Base-by-base conservation (phyloP, 2,888 invertebrate species). In the Nymphalis polychloros region DNA sequence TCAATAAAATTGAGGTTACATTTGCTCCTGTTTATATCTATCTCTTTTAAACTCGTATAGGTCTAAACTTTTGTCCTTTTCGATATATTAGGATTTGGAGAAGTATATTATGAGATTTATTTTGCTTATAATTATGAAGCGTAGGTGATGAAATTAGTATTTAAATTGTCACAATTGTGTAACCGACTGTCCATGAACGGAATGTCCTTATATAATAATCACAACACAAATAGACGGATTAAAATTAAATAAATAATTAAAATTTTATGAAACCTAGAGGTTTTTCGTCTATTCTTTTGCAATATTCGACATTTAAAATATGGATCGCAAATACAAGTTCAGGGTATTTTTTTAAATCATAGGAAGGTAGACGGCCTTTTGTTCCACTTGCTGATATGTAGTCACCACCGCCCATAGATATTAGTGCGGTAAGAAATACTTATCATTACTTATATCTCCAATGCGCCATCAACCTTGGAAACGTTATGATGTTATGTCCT, bases 1-100 rank as follows among this genome's bases (percentile, higher is more conserved):
- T 57, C 61, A 61, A 67, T 69, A 69, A 71, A 71, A 62, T 63
- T 69, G 69, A 67, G 50, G 66, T 66, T 64, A 57, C 49, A 57
- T 61, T 69, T 66, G 59, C 62, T 66, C 63, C 57, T 66, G 62
- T 63, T 69, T 66, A 53, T 63, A 53, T 50, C 6, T 55, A 55
- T 55, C 55, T 35, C 31, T 31, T 55, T 55, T 10, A 31, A 31
- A 55, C 31, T 8, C n/a, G n/a, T 55, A 31, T 1, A 27, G 17
- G 8, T n/a, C 3, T 8, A 35, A 31, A 31, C 31, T 17, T 55
- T 31, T 35, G n/a, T 55, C 31, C 31, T n/a, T 55, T 55, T 55
- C n/a, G 4, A 19, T 31, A 41, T n/a, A 31, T 55, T n/a, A 55
- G 55, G 55, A 31, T 55, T 55, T 31, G 8, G 31, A 55, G 31